Percentiles rank a stretch among this genome's conserved stretches.
These are phyloP conservation scores for Enteromius argenteus DNA, from an alignment of 2,797 vertebrate genomes.

Conservation along the genomic window DNA sequence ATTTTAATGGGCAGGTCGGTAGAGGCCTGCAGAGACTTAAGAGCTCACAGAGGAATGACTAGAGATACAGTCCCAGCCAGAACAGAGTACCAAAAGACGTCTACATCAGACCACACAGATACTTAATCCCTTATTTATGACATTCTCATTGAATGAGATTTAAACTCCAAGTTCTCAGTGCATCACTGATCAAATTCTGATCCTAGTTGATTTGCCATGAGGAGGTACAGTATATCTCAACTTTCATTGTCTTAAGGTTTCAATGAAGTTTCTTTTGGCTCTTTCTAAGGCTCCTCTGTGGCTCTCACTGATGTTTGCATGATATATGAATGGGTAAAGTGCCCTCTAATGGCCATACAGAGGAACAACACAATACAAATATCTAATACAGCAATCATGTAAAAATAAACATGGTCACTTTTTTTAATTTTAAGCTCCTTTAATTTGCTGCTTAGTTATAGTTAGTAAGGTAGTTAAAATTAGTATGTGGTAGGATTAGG, in stretches of 20 bases:
- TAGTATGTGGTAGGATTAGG: not conserved
- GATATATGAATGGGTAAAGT: conserved; percentile 74
- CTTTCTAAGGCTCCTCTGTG: not conserved
- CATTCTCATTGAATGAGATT: conserved; percentile 34
- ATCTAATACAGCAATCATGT: not conserved
- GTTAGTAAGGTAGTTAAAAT: not conserved
- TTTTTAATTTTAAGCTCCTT: not conserved
- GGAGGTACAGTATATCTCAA: not conserved
- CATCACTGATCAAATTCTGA: conserved; percentile 21
- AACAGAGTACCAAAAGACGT: conserved; percentile 9
- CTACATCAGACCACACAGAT: conserved; percentile 12
- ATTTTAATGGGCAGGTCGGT: conserved; percentile 51
- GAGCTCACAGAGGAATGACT: conserved; percentile 21
- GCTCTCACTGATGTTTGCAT: conserved; percentile 19
- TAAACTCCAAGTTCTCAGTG: conserved; percentile 8
- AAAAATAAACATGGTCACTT: not conserved
- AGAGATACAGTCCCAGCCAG: conserved; percentile 6
- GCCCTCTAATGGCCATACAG: conserved; percentile 72
- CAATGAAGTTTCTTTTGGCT: conserved; percentile 12
- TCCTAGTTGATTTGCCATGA: conserved; percentile 30
- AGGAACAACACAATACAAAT: conserved; percentile 60
- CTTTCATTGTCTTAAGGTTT: not conserved
- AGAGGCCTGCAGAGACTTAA: conserved; percentile 32
- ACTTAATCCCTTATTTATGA: conserved; percentile 35
- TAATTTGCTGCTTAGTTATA: not conserved